A percentile compares a stretch with the other conserved stretches of the same genome.
Conservation (phyloP, 1,140 invertebrate species). For the Neodiprion lecontei region DNA sequence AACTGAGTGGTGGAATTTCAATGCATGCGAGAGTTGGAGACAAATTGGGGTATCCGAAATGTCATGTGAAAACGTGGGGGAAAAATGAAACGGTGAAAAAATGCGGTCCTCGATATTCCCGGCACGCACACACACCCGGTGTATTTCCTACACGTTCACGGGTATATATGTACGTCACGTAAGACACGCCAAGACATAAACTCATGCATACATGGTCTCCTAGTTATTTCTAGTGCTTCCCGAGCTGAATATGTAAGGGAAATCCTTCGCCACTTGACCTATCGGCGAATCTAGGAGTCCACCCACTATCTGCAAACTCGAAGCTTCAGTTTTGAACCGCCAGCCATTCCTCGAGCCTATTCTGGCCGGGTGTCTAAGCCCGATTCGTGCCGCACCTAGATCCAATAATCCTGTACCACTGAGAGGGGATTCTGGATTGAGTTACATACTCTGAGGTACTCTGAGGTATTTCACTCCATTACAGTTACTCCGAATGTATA, state of each 20-base stretch:
- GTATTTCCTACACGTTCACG: no score
- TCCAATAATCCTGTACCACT: background rate
- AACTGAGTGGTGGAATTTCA: no score
- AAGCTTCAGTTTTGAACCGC: background rate
- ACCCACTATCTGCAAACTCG: background rate
- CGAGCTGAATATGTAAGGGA: background rate
- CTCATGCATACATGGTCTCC: background rate
- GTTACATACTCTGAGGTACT: no score
- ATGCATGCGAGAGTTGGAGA: no score
- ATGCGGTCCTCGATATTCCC: background rate
- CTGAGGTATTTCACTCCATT: no score
- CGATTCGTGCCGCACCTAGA: background rate
- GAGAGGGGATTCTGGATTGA: no score
- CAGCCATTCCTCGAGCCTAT: background rate
- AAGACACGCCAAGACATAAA: background rate
- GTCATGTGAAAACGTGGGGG: no score
- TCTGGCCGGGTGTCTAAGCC: no score
- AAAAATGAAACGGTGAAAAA: background rate
- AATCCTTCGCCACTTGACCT: background rate
- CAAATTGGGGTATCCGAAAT: no score
- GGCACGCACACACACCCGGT: background rate
- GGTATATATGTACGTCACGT: no score
- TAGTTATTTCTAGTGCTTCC: background rate
- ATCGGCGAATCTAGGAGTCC: background rate
- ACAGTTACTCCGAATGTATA: no score